Evolutionary conservation across 2,888 invertebrate genomes (phyloP), one percentile per base, ranked within the genome.

Genomic region (Nesidiocoris tenuis): DNA sequence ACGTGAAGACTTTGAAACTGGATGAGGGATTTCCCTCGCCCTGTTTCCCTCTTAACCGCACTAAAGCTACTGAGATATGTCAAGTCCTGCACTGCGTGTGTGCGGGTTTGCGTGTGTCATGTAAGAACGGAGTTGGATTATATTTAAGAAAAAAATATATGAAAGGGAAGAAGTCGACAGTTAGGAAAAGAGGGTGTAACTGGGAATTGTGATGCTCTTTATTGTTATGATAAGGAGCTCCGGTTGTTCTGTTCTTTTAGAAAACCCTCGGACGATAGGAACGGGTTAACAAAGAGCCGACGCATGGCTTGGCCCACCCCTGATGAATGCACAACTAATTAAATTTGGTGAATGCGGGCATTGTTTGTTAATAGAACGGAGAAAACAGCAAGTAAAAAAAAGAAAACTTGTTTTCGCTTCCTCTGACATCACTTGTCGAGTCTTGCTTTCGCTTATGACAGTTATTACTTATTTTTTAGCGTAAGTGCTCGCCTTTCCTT

Each of bases 271-370:
- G 59, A 63, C 72, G 72, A 72, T 72, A 72, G 61, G 63, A 72
- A 72, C 61, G 72, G 72, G 72, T 72, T 72, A 72, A 72, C 72
- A 72, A 72, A 72, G 72, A 72, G 39, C 72, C 72, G 61, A 72
- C 72, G 72, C 72, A 72, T 72, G 72, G 72, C 72, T 72, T 61
- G 72, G 63, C 72, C 39, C 61, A 54, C 54, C 68, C 22, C 65
- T 74, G 74, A 74, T 74, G 74, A 74, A 74, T 74, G 74, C 59
- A 74, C 74, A 74, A 66, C 74, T 74, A 74, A 74, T 74, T 74
- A 74, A 74, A 74, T 74, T 64, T 65, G 74, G 65, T 74, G 74
- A 66, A 57, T 74, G 74, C 74, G 65, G 74, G 65, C 74, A 74
- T 74, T 74, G 74, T 74, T 74, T 74, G 55, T 74, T 74, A 61